Evolutionary conservation across 2,797 vertebrate genomes (phyloP).

Genomic region (Anabacerthia variegaticeps): DNA sequence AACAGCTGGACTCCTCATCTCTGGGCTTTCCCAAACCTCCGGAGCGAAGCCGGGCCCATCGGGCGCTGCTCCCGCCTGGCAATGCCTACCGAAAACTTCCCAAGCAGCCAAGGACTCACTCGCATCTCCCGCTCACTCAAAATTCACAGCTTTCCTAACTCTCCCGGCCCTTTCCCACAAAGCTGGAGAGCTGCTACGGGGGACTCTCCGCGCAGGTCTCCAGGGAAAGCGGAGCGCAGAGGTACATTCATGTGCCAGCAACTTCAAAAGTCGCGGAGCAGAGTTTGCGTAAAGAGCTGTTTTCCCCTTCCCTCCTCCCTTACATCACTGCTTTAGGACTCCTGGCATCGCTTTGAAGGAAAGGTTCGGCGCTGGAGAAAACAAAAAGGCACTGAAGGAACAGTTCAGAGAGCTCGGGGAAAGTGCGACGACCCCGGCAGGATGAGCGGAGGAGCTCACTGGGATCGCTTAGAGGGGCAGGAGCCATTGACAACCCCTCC

Average conservation of each 20-base stretch:
- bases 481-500: not conserved
- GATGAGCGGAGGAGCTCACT: not conserved
- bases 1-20: fast-evolving
- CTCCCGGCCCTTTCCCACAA: not conserved
- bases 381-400: not conserved
- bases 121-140: fast-evolving
- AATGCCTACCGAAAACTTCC: not conserved
- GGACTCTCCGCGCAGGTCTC: fast-evolving
- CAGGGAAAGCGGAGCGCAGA: not conserved
- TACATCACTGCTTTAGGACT: not conserved
- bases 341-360: not conserved
- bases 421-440: fast-evolving
- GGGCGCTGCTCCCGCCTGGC: not conserved
- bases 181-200: not conserved
- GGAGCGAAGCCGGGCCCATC: not conserved
- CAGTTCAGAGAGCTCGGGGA: not conserved
- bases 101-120: not conserved
- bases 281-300: not conserved
- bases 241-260: fast-evolving
- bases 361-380: not conserved
- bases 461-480: not conserved
- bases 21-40: not conserved
- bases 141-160: not conserved
- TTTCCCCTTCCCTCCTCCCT: not conserved
- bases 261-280: not conserved